These are phyloP conservation scores for Orthosia incerta DNA, from an alignment of 2,888 invertebrate species.

Conservation along the genomic window DNA sequence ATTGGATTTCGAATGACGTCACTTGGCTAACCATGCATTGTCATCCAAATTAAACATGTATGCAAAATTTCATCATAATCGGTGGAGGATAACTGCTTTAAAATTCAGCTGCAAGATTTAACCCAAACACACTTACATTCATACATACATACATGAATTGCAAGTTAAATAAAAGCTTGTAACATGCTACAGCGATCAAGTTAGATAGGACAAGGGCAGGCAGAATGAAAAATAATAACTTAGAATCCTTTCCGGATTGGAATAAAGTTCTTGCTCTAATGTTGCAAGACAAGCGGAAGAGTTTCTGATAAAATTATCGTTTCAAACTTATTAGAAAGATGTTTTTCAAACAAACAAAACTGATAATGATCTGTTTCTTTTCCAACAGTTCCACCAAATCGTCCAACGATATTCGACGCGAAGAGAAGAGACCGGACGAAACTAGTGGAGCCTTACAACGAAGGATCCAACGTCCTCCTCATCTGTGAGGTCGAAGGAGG, in stretches of 20 bases:
- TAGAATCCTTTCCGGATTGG: neutral
- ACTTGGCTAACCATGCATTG: no score
- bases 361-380: conserved; percentile 38
- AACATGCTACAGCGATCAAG: neutral
- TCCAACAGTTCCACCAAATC: conserved; percentile 95
- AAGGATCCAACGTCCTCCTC: conserved; percentile 95
- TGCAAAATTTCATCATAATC: no score
- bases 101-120: no score
- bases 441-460: conserved; percentile 95
- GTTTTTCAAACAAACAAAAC: neutral
- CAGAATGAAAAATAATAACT: neutral
- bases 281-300: no score
- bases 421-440: conserved; percentile 94
- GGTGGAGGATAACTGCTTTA: no score
- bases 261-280: neutral
- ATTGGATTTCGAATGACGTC: no score
- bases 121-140: no score
- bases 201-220: neutral
- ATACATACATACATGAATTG: no score
- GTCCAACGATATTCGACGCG: conserved; percentile 95
- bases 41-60: no score
- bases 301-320: no score
- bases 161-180: no score
- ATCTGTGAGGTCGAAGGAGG: conserved; percentile 96
- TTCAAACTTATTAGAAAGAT: no score